Evolutionary conservation across 2,888 invertebrate genomes (phyloP), one percentile per base, ranked within the genome.

Genomic region (Thereva nobilitata): DNA sequence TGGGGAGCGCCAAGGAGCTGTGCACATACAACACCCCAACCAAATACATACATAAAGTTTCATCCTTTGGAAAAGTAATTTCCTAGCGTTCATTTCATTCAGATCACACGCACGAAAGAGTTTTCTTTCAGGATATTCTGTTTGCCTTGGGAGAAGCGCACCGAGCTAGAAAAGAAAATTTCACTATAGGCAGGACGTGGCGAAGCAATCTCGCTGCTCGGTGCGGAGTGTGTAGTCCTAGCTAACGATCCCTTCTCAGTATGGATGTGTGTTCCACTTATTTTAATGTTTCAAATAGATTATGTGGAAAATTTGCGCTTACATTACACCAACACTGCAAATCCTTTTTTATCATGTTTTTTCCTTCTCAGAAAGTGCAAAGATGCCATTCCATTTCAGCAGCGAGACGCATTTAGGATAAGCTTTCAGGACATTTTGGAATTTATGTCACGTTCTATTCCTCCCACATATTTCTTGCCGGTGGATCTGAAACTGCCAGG

Each of bases 41-140:
- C 3, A 6, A n/a, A 4, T 8, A 10, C 34, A 38, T 3, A 53
- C 53, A 64, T 52, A 53, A 64, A 55, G 55, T 47, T 67, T 64
- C 69, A 67, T 67, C 67, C 64, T 67, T 42, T 64, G 67, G 67
- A 67, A 69, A 69, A 69, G 69, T 69, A 69, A 69, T 69, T 69
- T 69, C 67, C 69, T 65, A 45, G 54, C 55, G 47, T 64, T 64
- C 54, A 64, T 55, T 64, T 64, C 55, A 73, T 73, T 72, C 72
- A 71, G 73, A 73, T 73, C 73, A 73, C 73, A 73, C 73, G 73
- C 72, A 73, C 71, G 71, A 73, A 72, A 72, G 71, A 73, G 72
- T 73, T 73, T 71, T 69, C 71, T 68, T 64, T 42, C 10, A 55
- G 47, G 54, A 61, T 50, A 49, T 40, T 35, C 37, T 38, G 12